phyloP scores from a whole-genome alignment of 2,113 vertebrate genomes.

The Oryctolagus cuniculus region DNA sequence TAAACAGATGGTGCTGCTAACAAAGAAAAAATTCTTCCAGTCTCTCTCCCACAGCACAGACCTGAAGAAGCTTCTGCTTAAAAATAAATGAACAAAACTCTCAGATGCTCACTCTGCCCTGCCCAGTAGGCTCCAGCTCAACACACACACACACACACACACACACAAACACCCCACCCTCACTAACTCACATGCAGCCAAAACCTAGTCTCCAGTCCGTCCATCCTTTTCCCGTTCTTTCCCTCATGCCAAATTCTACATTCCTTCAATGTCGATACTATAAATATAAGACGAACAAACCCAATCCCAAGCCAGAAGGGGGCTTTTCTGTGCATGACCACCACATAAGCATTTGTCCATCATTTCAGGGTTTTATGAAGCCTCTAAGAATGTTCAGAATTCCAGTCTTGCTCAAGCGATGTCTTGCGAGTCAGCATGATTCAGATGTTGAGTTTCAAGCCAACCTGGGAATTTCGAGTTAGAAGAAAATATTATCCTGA shows the following conservation, averaged over 20 bases:
- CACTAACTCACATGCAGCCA: neutral
- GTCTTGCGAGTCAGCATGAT: neutral
- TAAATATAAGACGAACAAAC: constrained; percentile 63
- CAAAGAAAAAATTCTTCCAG: constrained; percentile 73
- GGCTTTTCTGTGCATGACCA: constrained; percentile 73
- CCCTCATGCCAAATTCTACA: constrained; percentile 60
- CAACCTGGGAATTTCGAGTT: constrained; percentile 55
- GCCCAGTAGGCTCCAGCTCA: neutral
- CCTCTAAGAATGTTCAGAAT: constrained; percentile 75
- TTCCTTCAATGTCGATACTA: constrained; percentile 71
- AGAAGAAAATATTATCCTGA: neutral
- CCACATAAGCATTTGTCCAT: constrained; percentile 75
- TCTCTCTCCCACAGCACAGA: constrained; percentile 15
- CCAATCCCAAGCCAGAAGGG: constrained; percentile 49
- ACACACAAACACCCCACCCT: too few relatives aligned
- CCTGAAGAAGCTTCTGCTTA: constrained; percentile 64
- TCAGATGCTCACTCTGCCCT: neutral
- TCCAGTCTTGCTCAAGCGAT: constrained; percentile 47
- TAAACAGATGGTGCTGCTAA: constrained; percentile 80
- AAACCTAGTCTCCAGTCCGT: neutral
- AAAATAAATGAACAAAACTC: constrained; percentile 49
- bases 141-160: neutral
- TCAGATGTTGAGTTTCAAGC: neutral
- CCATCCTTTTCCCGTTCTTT: neutral
- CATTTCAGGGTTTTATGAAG: constrained; percentile 65